phyloP scores from a whole-genome alignment of 2,888 invertebrate genomes.

The Sesia apiformis region DNA sequence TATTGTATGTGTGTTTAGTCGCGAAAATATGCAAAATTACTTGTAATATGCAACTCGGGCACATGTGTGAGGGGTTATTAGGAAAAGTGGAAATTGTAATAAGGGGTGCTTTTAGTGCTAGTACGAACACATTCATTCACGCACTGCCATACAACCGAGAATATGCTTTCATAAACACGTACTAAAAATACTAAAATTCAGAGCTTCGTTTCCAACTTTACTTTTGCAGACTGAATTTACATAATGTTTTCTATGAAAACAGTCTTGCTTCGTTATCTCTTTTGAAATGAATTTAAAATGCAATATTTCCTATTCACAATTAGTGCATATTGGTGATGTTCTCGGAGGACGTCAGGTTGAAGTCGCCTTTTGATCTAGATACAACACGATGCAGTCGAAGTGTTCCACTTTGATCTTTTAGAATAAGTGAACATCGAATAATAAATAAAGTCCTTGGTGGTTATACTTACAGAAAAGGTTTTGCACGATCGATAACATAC shows the following conservation, averaged over 20 bases:
- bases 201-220: background rate
- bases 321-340: background rate
- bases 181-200: background rate
- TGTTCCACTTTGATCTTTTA: background rate
- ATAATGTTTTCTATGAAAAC: background rate
- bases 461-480: no score
- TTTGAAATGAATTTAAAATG: background rate
- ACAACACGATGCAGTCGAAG: background rate
- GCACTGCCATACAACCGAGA: conserved; percentile 5
- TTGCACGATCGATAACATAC: no score
- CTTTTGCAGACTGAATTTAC: background rate
- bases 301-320: background rate
- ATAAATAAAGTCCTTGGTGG: no score
- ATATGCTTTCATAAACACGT: background rate
- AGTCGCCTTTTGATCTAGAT: background rate
- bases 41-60: conserved; percentile 33
- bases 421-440: background rate
- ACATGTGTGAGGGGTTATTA: conserved; percentile 38
- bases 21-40: conserved; percentile 49
- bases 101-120: conserved; percentile 17
- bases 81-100: conserved; percentile 45
- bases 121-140: conserved; percentile 24
- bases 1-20: conserved; percentile 41
- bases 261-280: background rate
- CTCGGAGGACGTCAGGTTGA: no score